Evolutionary conservation across 1,140 invertebrate species (phyloP).

Genomic region (Aporrectodea caliginosa): DNA sequence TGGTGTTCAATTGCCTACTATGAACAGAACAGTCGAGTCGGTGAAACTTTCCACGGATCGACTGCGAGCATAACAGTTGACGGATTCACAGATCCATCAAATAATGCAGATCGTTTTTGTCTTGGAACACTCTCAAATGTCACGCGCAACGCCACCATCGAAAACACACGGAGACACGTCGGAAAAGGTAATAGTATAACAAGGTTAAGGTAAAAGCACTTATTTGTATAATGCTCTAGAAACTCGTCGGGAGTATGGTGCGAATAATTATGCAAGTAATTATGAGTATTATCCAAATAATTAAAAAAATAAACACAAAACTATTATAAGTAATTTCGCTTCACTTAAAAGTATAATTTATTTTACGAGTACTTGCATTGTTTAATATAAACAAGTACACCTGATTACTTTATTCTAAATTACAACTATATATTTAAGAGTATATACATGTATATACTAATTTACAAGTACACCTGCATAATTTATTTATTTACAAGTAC

Average conservation of each 20-base stretch:
- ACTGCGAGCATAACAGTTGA: conserved; percentile 87
- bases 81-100: conserved; percentile 91
- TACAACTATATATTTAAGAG: too few relatives aligned
- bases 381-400: too few relatives aligned
- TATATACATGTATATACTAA: too few relatives aligned
- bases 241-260: neutral
- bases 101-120: conserved; percentile 85
- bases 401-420: too few relatives aligned
- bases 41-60: conserved; percentile 89
- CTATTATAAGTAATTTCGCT: conserved; percentile 3
- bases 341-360: neutral
- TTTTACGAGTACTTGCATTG: neutral
- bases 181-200: conserved; percentile 68
- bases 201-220: neutral
- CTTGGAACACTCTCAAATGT: conserved; percentile 93
- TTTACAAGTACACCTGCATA: too few relatives aligned
- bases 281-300: neutral
- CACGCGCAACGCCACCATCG: conserved; percentile 94
- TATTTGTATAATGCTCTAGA: neutral
- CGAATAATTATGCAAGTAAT: neutral
- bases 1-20: conserved; percentile 96
- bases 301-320: neutral
- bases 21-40: conserved; percentile 89
- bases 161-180: conserved; percentile 93
- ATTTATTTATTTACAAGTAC: too few relatives aligned